These are phyloP conservation scores for Carcharodon carcharias DNA, from an alignment of 2,797 vertebrate species.

Conservation along the genomic window DNA sequence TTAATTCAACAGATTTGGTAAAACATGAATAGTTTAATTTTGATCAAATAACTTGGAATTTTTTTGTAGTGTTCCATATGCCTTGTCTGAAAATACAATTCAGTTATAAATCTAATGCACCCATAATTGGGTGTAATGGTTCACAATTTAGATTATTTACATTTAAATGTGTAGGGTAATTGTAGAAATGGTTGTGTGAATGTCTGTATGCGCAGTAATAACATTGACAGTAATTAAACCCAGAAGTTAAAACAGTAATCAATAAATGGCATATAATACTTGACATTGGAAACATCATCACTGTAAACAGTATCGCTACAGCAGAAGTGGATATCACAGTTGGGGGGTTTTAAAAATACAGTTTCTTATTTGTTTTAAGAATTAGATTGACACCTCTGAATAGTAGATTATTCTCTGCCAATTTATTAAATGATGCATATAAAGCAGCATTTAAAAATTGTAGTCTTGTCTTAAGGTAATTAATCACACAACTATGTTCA, in stretches of 20 bases:
- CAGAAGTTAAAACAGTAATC: neutral
- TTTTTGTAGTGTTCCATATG: neutral
- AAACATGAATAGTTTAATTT: neutral
- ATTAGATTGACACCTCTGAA: neutral
- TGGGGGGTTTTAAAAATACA: neutral
- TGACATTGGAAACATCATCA: too few relatives aligned
- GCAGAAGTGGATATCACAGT: neutral
- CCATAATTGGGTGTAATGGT: neutral
- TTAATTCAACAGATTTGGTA: neutral
- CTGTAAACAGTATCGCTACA: neutral
- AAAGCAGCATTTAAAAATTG: neutral
- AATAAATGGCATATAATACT: neutral
- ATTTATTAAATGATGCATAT: neutral
- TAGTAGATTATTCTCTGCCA: neutral
- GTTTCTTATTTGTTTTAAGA: neutral
- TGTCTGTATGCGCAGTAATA: neutral
- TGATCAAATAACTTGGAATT: neutral
- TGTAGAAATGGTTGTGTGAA: neutral
- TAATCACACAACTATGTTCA: neutral
- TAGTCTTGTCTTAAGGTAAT: neutral
- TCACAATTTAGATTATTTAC: neutral
- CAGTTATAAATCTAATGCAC: neutral
- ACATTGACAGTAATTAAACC: neutral
- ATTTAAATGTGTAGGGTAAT: neutral
- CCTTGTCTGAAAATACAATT: neutral